These are phyloP conservation scores for Neopipo cinnamomea DNA, from an alignment of 2,113 vertebrate genomes.

Conservation along the genomic window DNA sequence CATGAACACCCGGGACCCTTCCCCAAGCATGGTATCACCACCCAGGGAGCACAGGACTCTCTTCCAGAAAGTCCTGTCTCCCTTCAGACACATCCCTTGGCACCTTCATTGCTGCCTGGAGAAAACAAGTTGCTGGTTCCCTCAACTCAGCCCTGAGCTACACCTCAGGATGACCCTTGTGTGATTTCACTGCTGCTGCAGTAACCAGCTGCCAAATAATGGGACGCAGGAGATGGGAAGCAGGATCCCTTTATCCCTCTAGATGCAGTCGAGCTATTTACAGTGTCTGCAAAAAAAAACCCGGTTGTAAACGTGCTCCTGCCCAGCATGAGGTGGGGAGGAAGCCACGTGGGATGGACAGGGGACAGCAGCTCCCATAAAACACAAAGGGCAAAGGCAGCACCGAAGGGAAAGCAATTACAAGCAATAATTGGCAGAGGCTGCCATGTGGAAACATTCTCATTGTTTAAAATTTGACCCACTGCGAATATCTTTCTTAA, in stretches of 20 bases:
- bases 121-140: not conserved
- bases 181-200: not conserved
- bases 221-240: not conserved
- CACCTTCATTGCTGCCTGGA: not conserved
- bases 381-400: constrained; percentile 10
- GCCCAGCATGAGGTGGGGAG: not conserved
- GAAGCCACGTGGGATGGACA: not conserved
- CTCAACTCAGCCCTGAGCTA: not conserved
- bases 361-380: not conserved
- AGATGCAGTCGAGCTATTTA: not conserved
- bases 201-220: constrained; percentile 30
- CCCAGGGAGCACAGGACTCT: too few species aligned
- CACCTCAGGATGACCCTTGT: not conserved
- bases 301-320: not conserved
- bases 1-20: not conserved
- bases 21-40: fast-evolving
- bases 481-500: constrained; percentile 24
- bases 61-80: not conserved
- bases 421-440: constrained; percentile 60
- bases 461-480: constrained; percentile 59
- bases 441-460: constrained; percentile 40
- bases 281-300: not conserved
- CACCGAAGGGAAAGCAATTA: constrained; percentile 26
- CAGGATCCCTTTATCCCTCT: constrained; percentile 39
- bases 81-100: not conserved